Conservation (phyloP, 2,113 vertebrate species). For the Podilymbus podiceps region DNA sequence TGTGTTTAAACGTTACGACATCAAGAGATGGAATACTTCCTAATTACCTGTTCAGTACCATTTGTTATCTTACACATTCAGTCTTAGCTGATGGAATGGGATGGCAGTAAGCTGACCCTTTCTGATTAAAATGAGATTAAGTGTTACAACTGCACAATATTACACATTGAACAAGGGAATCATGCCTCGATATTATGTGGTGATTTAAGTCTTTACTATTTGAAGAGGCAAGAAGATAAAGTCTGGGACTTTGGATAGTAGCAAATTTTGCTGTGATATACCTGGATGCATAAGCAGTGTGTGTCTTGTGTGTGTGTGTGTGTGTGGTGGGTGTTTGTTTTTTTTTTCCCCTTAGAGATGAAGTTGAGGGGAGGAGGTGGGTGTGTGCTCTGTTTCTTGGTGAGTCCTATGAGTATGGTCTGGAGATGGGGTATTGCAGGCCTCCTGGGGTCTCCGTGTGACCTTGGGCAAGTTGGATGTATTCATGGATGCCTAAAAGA, state of each 20-base stretch:
- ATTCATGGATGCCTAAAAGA: background rate
- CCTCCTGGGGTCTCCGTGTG: background rate
- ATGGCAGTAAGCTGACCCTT: background rate
- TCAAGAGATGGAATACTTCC: background rate
- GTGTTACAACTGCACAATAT: too few species aligned
- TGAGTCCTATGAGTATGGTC: too few species aligned
- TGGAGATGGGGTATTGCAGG: background rate
- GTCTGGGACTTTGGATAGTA: background rate
- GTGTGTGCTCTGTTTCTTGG: background rate
- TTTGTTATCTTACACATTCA: background rate
- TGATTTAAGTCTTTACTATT: background rate
- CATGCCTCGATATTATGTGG: background rate
- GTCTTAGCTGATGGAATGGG: background rate
- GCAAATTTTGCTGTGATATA: too few species aligned
- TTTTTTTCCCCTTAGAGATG: background rate
- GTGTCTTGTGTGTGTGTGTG: background rate
- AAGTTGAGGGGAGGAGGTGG: background rate
- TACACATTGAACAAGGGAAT: background rate
- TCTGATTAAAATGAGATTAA: background rate
- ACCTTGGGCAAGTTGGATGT: background rate
- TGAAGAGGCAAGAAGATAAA: background rate
- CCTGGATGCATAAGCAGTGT: background rate
- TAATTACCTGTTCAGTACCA: background rate
- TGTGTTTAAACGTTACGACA: background rate
- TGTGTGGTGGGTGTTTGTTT: too few species aligned